A percentile compares a stretch with the other conserved stretches of the same genome.
These are phyloP conservation scores for Escarpia spicata DNA, from an alignment of 2,888 invertebrate species.

Conservation along the genomic window DNA sequence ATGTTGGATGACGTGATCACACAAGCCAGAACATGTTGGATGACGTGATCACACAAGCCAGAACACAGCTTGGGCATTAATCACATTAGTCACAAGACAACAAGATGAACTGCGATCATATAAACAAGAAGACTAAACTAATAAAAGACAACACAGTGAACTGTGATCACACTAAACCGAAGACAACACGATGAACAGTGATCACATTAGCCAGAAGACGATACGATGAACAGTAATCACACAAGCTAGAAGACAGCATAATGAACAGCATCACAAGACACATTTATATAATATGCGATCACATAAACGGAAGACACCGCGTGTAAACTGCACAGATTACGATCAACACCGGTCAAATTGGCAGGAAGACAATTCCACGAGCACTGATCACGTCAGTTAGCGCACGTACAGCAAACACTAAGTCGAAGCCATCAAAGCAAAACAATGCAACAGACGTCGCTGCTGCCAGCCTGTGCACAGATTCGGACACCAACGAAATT, in stretches of 20 bases:
- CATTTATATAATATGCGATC: neutral
- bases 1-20: neutral
- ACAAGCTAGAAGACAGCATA: neutral
- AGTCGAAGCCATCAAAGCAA: neutral
- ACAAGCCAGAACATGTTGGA: neutral
- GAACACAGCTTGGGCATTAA: neutral
- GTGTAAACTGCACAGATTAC: too few species aligned
- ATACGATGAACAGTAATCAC: neutral
- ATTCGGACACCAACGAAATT: neutral
- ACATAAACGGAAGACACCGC: neutral
- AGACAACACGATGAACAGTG: neutral
- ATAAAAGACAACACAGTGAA: neutral
- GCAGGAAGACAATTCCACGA: too few species aligned
- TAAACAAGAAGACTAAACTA: neutral
- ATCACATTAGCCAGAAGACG: neutral
- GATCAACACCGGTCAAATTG: too few species aligned
- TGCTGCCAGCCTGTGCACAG: neutral
- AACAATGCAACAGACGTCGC: neutral
- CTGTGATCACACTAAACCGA: neutral
- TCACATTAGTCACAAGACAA: neutral
- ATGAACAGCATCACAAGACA: neutral
- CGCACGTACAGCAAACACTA: neutral
- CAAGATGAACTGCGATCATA: neutral
- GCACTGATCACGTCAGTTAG: neutral
- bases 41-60: neutral